Evolutionary conservation across 1,140 invertebrate species (phyloP), one percentile per base, ranked within the genome.

Genomic region (Asbolus verrucosus): DNA sequence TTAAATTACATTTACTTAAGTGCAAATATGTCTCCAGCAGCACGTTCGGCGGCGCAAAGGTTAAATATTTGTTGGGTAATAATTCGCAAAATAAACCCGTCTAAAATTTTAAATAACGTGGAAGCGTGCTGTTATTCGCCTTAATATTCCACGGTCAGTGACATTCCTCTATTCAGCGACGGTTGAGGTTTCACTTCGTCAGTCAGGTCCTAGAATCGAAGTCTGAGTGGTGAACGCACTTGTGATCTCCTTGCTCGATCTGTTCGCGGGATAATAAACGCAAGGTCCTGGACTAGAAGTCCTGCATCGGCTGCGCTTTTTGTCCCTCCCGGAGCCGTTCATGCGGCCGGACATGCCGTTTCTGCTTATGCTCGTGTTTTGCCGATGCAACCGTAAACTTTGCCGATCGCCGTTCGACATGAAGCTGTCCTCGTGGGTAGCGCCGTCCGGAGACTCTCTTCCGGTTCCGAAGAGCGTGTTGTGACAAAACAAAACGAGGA

Each of bases 401-500:
- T 70, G 68, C 27, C 89, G 85, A 73, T 90, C 83, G 63, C 90
- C 89, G 81, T 91, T 92, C 33, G 91, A 93, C 39, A 91, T 87
- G 74, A 92, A 86, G 74, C 91, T 92, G 78, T 94, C 92, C 77
- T 93, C 92, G 78, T 92, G 90, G 5, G 90, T 88, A 75, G 87
- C 84, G 75, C 87, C 83, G 81, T 93, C 88, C 65, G 91, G 86
- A 69, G 91, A 88, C 70, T 91, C 90, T 46, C 88, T 80, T 70
- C 87, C 88, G 54, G 80, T 77, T 73, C 83, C 82, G 71, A 87
- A 83, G 2, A 85, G 65, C 1, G 83, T 82, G 14, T 87, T 84
- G 39, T 88, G 87, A 81, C 94, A 96, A 83, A 97, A 96, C 76
- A 95, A 87, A 76, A 92, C 88, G 63, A 96, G 84, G 82, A 96